These are phyloP conservation scores for Sapayoa aenigma DNA, from an alignment of 2,113 vertebrate species.

Conservation along the genomic window DNA sequence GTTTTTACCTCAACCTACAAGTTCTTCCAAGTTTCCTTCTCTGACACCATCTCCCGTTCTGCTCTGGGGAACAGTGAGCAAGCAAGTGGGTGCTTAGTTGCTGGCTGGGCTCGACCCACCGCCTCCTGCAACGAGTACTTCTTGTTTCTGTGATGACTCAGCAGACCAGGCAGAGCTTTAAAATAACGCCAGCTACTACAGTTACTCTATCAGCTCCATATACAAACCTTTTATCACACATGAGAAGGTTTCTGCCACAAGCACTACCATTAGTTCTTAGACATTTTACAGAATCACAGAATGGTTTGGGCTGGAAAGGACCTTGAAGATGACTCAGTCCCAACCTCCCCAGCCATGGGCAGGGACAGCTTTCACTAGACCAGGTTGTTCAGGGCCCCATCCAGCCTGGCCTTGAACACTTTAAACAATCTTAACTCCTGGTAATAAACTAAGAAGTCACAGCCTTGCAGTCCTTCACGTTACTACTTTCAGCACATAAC, in stretches of 20 bases:
- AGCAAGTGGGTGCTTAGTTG: neutral
- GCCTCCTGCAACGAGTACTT: neutral
- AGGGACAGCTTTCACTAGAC: neutral
- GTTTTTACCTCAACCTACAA: neutral
- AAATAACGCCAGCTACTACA: neutral
- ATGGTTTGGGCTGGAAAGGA: neutral
- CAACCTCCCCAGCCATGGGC: neutral
- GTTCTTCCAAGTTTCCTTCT: neutral
- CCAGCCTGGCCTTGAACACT: neutral
- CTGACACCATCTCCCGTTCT: neutral
- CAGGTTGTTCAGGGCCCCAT: neutral
- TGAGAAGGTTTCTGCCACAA: neutral
- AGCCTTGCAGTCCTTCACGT: neutral
- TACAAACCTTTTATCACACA: neutral
- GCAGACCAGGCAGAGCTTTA: neutral
- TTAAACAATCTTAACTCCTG: neutral
- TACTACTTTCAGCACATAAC: neutral
- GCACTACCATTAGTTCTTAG: neutral
- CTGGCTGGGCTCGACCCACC: neutral
- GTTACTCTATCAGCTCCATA: neutral
- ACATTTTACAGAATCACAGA: neutral
- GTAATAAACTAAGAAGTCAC: neutral
- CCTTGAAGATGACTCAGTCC: neutral
- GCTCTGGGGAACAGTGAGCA: neutral
- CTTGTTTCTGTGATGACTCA: neutral